Base-by-base conservation (phyloP, 37 sponge, comb jelly and placozoan genomes). In the Theonella swinhoei region DNA sequence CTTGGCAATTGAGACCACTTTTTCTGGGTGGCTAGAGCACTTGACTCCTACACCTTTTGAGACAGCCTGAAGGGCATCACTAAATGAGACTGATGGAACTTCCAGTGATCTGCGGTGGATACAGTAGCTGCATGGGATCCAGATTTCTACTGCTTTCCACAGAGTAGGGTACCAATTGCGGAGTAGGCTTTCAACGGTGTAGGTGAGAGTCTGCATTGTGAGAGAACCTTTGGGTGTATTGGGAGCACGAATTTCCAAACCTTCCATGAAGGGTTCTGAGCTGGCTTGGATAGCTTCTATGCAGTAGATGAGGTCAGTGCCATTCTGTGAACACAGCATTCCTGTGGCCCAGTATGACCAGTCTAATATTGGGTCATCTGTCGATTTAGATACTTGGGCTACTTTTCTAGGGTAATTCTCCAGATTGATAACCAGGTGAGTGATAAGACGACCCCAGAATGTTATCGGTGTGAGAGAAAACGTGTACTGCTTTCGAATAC, bases 111-210 rank as follows among this genome's bases (percentile, higher is more conserved):
- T 39, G 5, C 29, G 28, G 24, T 59, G 31, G 39, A 67, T 74
- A 60, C 92, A 92, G 37, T 76, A 68, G 36, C 75, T 72, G 66
- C 92, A 92, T 0, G 85, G 88, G 23, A 87, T 78, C 67, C 74
- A 79, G 2, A 88, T 41, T 42, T 80, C 74, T 2, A 84, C 81
- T 0, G 73, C 54, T 0, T 43, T 39, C 92, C 92, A 92, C 14
- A 92, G 8, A 7, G 25, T 59, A 19, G 92, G 88, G 60, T 83
- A 92, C 92, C 92, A 92, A 47, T 88, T 84, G 33, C 26, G 72
- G n/a, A 92, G 64, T n/a, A 92, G 81, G 33, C 80, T 85, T 29
- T 82, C 84, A 29, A 88, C 59, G 30, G 75, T 62, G 64, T 74
- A 72, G 8, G 73, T 65, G 54, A 92, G 68, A 1, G 66, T 62